Conservation (phyloP, 2,113 vertebrate species). For the Chionodraco myersi region DNA sequence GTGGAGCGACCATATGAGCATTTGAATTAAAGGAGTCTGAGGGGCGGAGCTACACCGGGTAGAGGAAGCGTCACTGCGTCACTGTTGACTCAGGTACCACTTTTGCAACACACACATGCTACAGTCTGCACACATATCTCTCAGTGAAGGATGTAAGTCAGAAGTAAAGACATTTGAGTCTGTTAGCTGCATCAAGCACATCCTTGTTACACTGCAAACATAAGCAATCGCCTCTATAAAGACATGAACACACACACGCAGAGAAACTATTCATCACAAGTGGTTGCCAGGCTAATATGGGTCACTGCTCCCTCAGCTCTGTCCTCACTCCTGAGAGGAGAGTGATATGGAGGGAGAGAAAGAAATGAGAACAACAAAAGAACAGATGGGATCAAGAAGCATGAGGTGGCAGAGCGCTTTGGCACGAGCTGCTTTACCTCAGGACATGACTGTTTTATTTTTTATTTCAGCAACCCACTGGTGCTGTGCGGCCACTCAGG, state of each 20-base stretch:
- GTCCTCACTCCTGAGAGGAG: constrained; percentile 36
- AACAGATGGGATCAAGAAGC: constrained; percentile 58
- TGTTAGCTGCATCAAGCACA: not conserved
- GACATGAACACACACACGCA: constrained; percentile 6
- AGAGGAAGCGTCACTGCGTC: too few species aligned
- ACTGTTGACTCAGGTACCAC: too few species aligned
- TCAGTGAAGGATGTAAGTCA: not conserved
- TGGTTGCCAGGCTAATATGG: constrained; percentile 63
- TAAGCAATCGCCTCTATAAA: constrained; percentile 7
- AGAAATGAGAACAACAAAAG: constrained; percentile 37
- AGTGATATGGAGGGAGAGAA: not conserved
- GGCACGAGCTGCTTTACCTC: constrained; percentile 35
- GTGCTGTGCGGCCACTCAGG: not conserved
- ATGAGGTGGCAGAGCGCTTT: constrained; percentile 41
- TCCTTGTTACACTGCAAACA: not conserved
- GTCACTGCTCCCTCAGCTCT: constrained; percentile 53
- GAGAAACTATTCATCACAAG: constrained; percentile 44
- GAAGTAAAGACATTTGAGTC: not conserved
- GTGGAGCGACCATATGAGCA: too few species aligned
- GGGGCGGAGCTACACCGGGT: too few species aligned
- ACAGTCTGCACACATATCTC: not conserved
- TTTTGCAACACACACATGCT: too few species aligned
- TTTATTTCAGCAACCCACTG: not conserved
- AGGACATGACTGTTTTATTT: constrained; percentile 21
- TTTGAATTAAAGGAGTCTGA: too few species aligned